Evolutionary conservation across 1,140 invertebrate genomes (phyloP).

Genomic region (Lycorma delicatula): DNA sequence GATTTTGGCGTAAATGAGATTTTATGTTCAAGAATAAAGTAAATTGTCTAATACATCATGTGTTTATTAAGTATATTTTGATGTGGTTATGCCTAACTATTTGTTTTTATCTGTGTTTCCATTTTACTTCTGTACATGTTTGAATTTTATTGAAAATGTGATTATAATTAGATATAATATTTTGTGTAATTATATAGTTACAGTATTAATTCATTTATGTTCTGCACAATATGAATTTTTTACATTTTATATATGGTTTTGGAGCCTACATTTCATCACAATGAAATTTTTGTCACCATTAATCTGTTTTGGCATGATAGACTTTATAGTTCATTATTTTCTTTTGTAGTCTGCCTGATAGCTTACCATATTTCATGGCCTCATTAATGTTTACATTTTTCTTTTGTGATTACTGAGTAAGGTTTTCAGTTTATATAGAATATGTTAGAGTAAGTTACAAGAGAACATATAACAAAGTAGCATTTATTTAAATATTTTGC

Average conservation of each 20-base stretch:
- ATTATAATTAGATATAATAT: neutral
- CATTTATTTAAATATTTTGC: no score
- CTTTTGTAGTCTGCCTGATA: no score
- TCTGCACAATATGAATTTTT: neutral
- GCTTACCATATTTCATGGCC: neutral
- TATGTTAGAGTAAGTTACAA: no score
- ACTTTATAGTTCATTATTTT: no score
- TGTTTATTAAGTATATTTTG: neutral
- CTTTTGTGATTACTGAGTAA: neutral
- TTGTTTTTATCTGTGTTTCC: constrained; percentile 1
- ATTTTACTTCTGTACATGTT: neutral
- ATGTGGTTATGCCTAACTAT: neutral
- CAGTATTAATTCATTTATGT: neutral
- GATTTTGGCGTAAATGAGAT: neutral
- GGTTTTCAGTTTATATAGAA: no score
- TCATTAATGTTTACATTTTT: neutral
- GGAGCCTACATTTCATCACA: neutral
- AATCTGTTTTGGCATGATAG: neutral
- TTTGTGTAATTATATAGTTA: neutral
- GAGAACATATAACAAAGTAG: no score
- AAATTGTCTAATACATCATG: no score
- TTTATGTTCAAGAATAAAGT: no score
- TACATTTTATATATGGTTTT: neutral
- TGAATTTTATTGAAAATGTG: neutral
- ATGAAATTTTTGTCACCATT: neutral